Evolutionary conservation across 2,888 invertebrate genomes (phyloP).

Genomic region (Drosophila mayaguana): DNA sequence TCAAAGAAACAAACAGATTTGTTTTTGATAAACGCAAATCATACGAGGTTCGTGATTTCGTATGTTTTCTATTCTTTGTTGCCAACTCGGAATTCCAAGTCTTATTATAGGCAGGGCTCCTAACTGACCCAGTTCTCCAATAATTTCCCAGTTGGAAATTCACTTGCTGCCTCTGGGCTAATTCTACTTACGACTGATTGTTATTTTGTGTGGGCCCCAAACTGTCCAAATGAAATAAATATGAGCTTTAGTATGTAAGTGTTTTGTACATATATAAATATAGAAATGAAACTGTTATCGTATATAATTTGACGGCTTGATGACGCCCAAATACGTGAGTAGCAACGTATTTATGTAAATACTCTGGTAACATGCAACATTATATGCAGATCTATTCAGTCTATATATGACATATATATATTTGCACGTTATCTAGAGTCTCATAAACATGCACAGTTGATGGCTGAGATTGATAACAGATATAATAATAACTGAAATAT

Average conservation of each 20-base stretch:
- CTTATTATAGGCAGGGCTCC: conserved; percentile 1
- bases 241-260: neutral
- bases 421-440: neutral
- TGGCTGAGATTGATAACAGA: neutral
- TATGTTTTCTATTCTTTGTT: conserved; percentile 1
- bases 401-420: neutral
- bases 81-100: neutral
- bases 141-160: neutral
- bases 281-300: conserved; percentile 1
- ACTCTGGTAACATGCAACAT: neutral
- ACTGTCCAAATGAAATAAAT: conserved; percentile 1
- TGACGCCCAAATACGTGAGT: neutral
- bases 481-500: neutral
- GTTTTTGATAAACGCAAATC: conserved; percentile 20
- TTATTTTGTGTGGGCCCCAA: neutral
- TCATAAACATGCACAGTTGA: neutral
- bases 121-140: neutral
- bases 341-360: neutral
- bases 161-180: neutral
- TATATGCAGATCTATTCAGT: neutral
- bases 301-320: conserved; percentile 3
- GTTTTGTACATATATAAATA: conserved; percentile 4
- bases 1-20: conserved; percentile 48
- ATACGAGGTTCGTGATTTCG: conserved; percentile 14
- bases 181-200: neutral